Conservation (phyloP, 2,888 invertebrate genomes). For the Cyclophora albipunctata region DNA sequence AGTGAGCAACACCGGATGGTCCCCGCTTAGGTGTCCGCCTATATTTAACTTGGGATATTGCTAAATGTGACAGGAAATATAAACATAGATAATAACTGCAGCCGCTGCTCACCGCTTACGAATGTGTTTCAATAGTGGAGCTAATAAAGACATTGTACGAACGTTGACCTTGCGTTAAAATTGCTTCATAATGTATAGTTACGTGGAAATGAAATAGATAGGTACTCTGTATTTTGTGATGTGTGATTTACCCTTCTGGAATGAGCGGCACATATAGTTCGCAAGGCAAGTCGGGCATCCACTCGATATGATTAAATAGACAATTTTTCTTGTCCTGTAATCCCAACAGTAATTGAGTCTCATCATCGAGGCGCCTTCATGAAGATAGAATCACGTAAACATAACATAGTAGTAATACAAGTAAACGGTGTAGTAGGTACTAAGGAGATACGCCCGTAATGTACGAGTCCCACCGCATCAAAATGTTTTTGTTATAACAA, state of each 20-base stretch:
- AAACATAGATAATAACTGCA: neutral
- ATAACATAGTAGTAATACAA: neutral
- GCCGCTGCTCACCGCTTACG: neutral
- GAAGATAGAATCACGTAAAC: neutral
- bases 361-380: neutral
- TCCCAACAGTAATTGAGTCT: neutral
- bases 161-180: too few species aligned
- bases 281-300: too few species aligned
- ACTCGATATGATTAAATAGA: too few species aligned
- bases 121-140: too few species aligned
- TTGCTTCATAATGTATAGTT: too few species aligned
- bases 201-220: too few species aligned
- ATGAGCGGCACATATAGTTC: too few species aligned
- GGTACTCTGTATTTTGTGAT: too few species aligned
- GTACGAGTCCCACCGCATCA: conserved; percentile 2
- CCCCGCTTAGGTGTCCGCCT: conserved; percentile 22
- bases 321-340: too few species aligned
- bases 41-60: conserved; percentile 30
- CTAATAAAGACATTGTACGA: too few species aligned
- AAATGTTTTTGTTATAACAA: conserved; percentile 12
- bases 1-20: conserved; percentile 43
- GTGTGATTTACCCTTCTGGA: too few species aligned
- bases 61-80: conserved; percentile 21
- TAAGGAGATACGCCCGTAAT: neutral
- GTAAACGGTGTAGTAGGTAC: neutral